A percentile compares a stretch with the other conserved stretches of the same genome.
Conservation (phyloP, 2,888 invertebrate species). For the Coelogynopora nodosa region DNA sequence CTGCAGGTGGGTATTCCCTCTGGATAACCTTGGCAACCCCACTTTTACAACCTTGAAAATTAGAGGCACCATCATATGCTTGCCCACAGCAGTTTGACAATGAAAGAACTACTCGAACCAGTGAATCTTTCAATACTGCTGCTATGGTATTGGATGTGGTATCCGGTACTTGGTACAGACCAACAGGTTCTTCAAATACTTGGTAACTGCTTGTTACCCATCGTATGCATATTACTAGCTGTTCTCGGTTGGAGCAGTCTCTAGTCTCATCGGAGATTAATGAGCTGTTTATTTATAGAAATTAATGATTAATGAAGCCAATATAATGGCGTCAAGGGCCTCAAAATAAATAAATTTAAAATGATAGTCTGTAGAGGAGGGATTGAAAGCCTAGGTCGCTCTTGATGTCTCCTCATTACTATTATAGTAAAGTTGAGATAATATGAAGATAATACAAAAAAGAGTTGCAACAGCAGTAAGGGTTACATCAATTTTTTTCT, state of each 20-base stretch:
- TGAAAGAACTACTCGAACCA: background rate
- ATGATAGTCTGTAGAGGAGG: too few species aligned
- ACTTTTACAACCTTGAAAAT: background rate
- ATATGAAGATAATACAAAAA: too few species aligned
- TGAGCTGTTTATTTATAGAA: too few species aligned
- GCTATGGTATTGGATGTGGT: slow-evolving; percentile 9
- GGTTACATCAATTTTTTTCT: too few species aligned
- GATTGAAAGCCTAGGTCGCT: too few species aligned
- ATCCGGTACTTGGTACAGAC: slow-evolving; percentile 12
- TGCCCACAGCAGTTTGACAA: background rate
- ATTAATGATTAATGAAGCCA: too few species aligned
- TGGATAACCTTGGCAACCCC: background rate
- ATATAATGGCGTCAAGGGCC: too few species aligned
- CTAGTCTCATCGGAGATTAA: slow-evolving; percentile 24
- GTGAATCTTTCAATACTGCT: background rate
- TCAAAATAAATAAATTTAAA: too few species aligned
- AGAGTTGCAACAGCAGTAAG: too few species aligned
- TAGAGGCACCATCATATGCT: background rate
- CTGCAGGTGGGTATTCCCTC: background rate
- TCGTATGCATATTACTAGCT: slow-evolving; percentile 23
- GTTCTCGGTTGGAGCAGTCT: slow-evolving; percentile 2
- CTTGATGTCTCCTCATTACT: too few species aligned
- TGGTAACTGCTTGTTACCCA: slow-evolving; percentile 4
- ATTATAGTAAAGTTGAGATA: too few species aligned
- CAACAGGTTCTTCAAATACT: slow-evolving; percentile 28